Conservation (phyloP, 2,797 vertebrate species). For the Microctenopoma stevenorrisi region DNA sequence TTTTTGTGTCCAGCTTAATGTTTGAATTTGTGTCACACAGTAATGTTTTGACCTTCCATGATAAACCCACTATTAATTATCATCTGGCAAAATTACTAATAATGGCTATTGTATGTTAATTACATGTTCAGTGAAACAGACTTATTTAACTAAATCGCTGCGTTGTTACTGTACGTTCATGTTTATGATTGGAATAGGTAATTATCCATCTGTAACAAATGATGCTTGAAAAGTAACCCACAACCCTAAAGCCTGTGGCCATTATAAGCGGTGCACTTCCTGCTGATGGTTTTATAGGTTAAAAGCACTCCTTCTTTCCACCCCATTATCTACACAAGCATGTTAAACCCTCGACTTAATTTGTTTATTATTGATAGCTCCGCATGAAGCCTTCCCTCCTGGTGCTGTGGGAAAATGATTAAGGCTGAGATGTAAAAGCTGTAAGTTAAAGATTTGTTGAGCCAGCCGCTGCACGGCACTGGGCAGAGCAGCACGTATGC, state of each 20-base stretch:
- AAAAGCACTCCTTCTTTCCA: constrained; percentile 67
- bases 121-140: background rate
- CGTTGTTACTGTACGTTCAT: background rate
- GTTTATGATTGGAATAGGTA: background rate
- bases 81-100: background rate
- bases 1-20: too few relatives aligned
- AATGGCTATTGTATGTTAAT: background rate
- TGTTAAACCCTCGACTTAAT: constrained; percentile 63
- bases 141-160: background rate
- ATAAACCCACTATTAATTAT: too few relatives aligned
- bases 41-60: too few relatives aligned
- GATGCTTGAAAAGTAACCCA: constrained; percentile 14
- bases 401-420: constrained; percentile 54
- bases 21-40: too few relatives aligned
- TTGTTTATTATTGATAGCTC: constrained; percentile 77
- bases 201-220: constrained; percentile 12
- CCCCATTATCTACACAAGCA: constrained; percentile 69
- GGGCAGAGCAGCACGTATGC: background rate
- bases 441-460: constrained; percentile 43
- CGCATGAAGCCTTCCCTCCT: constrained; percentile 40
- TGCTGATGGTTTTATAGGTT: constrained; percentile 53
- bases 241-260: constrained; percentile 26
- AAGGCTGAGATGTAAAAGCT: constrained; percentile 59
- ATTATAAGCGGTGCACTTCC: constrained; percentile 38
- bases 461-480: constrained; percentile 3